Conservation (phyloP, 2,113 vertebrate species). For the Hemicordylus capensis region DNA sequence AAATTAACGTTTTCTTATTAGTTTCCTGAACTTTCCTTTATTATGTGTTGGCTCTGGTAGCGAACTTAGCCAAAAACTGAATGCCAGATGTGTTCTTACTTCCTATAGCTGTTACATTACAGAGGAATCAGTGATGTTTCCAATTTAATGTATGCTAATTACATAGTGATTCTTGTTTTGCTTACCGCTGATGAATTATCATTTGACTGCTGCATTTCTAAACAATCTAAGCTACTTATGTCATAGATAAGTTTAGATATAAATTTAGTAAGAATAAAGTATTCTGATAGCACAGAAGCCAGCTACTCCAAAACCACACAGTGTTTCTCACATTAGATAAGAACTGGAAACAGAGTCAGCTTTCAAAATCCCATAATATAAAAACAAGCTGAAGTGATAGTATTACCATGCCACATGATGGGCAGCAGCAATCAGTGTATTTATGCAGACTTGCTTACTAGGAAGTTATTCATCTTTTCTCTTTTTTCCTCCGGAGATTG, state of each 20-base stretch:
- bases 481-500: background rate
- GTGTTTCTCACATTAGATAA: background rate
- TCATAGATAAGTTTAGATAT: conserved; percentile 16
- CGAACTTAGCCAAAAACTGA: conserved; percentile 28
- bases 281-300: conserved; percentile 2
- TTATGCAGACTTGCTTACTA: background rate
- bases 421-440: background rate
- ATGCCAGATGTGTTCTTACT: conserved; percentile 30
- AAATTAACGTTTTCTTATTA: conserved; percentile 26
- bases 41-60: background rate
- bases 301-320: rapidly evolving
- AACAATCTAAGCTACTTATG: conserved; percentile 55
- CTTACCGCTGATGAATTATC: conserved; percentile 59
- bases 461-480: background rate
- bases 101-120: conserved; percentile 33
- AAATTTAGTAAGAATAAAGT: conserved; percentile 32
- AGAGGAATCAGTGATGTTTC: conserved; percentile 16
- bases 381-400: background rate
- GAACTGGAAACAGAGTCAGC: background rate
- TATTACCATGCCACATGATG: background rate
- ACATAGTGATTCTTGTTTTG: conserved; percentile 59
- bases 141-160: conserved; percentile 55
- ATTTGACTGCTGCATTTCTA: conserved; percentile 62
- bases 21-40: conserved; percentile 6
- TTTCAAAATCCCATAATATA: background rate